Base-by-base conservation (phyloP, 2,888 invertebrate genomes). In the Argyresthia goedartella region DNA sequence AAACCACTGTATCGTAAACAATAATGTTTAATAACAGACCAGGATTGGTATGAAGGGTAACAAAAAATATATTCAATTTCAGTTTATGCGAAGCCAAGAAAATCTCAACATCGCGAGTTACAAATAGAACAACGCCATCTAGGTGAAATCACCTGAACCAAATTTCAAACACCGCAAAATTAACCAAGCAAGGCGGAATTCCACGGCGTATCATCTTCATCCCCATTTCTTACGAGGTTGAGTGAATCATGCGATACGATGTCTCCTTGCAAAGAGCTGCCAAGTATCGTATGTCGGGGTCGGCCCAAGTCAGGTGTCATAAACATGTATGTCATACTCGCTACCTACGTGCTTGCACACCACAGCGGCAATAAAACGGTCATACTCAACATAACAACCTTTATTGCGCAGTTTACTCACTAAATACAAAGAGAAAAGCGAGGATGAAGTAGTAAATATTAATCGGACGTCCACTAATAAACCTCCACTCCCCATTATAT, bases 231-330 rank as follows among this genome's bases (percentile, higher is more conserved):
- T 69, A 73, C 57, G 54, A 54, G 57, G 63, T 61, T 64, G 73
- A 75, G 73, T 75, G 76, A 74, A 73, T 75, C 73, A 77, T 73
- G 69, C 65, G 65, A 67, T 62, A 66, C 68, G 69, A 68, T 68
- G 73, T 72, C 71, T 73, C 71, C 73, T 76, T 69, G 65, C 69
- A 16, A 33, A 58, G 64, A 66, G 52, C 67, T 75, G 74, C 73
- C 74, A 73, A 73, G 81, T 81, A 84, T 84, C 82, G 74, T 76
- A 66, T 84, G 74, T 81, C 84, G 63, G 66, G 69, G 74, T 81
- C 82, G 63, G 66, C 69, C 63, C 63, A 64, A 68, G 62, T 63
- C 67, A 61, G 67, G 71, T 67, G 69, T 77, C 81, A 68, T 85
- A 82, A 85, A 84, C 73, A 72, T 74, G 76, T 74, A 73, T 73